Base-by-base conservation (phyloP, 92 coral and sea anemone species). In the Muricea muricata region DNA sequence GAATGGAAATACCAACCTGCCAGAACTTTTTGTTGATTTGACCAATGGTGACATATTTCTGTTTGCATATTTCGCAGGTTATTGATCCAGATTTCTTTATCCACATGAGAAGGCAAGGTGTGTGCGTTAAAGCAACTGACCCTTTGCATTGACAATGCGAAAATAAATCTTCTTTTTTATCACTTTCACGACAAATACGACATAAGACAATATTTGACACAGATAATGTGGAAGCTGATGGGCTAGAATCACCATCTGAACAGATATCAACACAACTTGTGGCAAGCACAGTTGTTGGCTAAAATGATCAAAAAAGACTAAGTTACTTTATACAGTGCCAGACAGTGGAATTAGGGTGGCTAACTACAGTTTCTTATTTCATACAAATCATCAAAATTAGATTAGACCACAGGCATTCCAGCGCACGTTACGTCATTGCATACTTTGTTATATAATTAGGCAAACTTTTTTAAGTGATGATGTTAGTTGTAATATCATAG, bases 31-130 rank as follows among this genome's bases (percentile, higher is more conserved):
- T 92, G 73, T 93, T 86, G 33, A 92, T 89, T 78, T 91, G 87
- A 70, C 91, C 86, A 45, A 90, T 91, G 28, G 99, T 96, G 81
- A 73, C 93, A 83, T 88, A 96, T 86, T 92, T 96, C 87, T 93
- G 92, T 74, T 90, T 92, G 77, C 99, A 96, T 20, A 96, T 87
- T 80, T 96, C 99, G 83, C 99, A 96, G 35, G 75, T 85, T 47
- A 90, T 92, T 80, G 91, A 90, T 20, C 99, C 99, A 55, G 99
- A 96, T 79, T 92, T 93, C 17, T 97, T 93, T 81, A 96, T 94
- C 99, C 99, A 96, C 74, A 88, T 85, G 29, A 96, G 84, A 29
- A 96, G 84, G 84, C 99, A 96, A 52, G 92, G 92, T 78, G 92
- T 93, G 67, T 96, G 99, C 6, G 97, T 94, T 84, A 91, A 87